These are phyloP conservation scores for Pediacus dermestoides DNA, from an alignment of 2,888 invertebrate genomes.

Conservation along the genomic window DNA sequence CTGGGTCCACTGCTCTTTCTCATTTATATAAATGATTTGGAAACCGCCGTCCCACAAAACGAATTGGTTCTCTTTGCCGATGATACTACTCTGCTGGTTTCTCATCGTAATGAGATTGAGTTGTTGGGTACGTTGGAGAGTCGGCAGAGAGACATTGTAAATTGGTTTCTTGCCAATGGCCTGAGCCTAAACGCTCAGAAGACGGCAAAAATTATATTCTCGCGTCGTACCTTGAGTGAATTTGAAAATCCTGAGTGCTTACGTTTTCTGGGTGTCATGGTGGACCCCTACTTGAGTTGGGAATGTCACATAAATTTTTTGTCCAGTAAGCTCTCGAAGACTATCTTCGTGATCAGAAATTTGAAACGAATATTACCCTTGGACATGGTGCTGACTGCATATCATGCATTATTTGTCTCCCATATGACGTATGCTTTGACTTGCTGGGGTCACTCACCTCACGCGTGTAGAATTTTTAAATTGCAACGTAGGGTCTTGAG, in stretches of 20 bases:
- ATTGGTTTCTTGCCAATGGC: background rate
- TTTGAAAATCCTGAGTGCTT: background rate
- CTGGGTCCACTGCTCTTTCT: conserved; percentile 3
- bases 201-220: background rate
- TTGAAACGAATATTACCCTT: background rate
- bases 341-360: background rate
- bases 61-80: background rate
- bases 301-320: background rate
- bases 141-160: background rate
- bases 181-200: background rate
- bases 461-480: background rate
- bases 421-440: background rate
- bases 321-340: background rate
- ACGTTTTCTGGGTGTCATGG: background rate
- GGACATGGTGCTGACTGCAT: background rate
- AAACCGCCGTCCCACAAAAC: background rate
- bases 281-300: background rate
- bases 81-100: background rate
- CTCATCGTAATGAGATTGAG: background rate
- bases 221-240: background rate
- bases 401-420: background rate
- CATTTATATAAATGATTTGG: conserved; percentile 2
- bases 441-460: background rate
- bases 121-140: background rate
- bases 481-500: background rate